phyloP scores from a whole-genome alignment of 1,140 invertebrate species.

The Bombus superbus region DNA sequence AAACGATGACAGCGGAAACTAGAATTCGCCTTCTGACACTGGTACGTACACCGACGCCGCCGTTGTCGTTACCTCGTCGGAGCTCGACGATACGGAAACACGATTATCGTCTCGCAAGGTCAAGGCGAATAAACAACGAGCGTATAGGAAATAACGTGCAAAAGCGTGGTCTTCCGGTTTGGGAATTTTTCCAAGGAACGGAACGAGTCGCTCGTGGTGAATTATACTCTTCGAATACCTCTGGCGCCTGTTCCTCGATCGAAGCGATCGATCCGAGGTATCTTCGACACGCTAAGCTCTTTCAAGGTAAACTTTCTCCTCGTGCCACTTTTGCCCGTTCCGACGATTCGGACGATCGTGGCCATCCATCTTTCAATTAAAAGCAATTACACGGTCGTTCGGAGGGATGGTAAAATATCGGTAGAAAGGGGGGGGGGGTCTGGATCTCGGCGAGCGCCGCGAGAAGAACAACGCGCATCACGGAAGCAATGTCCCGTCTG shows the following conservation, averaged over 20 bases:
- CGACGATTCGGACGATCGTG: no score
- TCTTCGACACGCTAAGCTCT: background rate
- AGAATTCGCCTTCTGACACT: conserved; percentile 27
- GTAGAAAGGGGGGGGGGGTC: no score
- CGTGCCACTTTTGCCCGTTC: background rate
- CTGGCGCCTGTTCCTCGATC: background rate
- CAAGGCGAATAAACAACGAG: background rate
- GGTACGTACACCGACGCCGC: background rate
- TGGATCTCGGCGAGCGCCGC: background rate
- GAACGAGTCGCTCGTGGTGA: no score
- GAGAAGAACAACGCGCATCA: conserved; percentile 48
- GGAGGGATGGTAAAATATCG: background rate
- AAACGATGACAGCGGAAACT: conserved; percentile 15
- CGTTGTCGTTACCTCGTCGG: background rate
- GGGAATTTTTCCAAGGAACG: background rate
- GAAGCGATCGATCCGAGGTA: background rate
- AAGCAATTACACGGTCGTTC: background rate
- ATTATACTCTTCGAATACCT: background rate
- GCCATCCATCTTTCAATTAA: background rate
- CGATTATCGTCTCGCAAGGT: background rate
- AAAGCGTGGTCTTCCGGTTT: no score
- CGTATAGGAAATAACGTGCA: accelerated
- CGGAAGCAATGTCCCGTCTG: conserved; percentile 53
- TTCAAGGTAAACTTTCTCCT: background rate
- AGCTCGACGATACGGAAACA: background rate